These are phyloP conservation scores for Macrocentrus cingulum DNA, from an alignment of 1,140 invertebrate genomes.

Conservation along the genomic window DNA sequence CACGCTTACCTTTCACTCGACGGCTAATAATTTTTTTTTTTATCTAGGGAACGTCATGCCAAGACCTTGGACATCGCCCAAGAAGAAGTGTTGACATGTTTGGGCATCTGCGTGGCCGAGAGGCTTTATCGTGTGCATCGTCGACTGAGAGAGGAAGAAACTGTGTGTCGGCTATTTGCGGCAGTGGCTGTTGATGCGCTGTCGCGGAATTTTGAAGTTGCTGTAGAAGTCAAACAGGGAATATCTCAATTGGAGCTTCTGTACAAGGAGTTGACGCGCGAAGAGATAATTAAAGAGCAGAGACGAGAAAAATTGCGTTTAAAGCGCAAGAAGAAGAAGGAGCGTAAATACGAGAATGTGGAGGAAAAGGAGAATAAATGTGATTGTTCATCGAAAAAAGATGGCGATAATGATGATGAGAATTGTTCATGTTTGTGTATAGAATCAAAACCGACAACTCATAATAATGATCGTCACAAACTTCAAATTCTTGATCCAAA, in stretches of 20 bases:
- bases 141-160: slow-evolving; percentile 84
- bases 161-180: slow-evolving; percentile 86
- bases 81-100: slow-evolving; percentile 90
- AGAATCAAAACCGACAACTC: slow-evolving; percentile 41
- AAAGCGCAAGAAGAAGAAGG: slow-evolving; percentile 83
- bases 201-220: slow-evolving; percentile 83
- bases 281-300: slow-evolving; percentile 81
- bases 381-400: slow-evolving; percentile 27
- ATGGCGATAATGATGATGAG: slow-evolving; percentile 29
- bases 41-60: slow-evolving; percentile 79
- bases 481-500: slow-evolving; percentile 55
- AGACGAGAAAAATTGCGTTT: slow-evolving; percentile 84
- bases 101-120: slow-evolving; percentile 89
- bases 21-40: slow-evolving; percentile 4
- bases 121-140: slow-evolving; percentile 82
- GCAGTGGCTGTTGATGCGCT: slow-evolving; percentile 85
- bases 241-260: slow-evolving; percentile 82
- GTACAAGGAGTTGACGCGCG: slow-evolving; percentile 78
- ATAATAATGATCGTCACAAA: slow-evolving; percentile 50
- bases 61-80: slow-evolving; percentile 94
- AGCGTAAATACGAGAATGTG: slow-evolving; percentile 51
- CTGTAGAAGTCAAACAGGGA: slow-evolving; percentile 85
- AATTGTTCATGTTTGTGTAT: slow-evolving; percentile 34
- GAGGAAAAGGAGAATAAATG: slow-evolving; percentile 62
- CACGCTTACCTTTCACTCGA: slow-evolving; percentile 6